Base-by-base conservation (phyloP, 2,113 vertebrate species). In the Verasper variegatus region DNA sequence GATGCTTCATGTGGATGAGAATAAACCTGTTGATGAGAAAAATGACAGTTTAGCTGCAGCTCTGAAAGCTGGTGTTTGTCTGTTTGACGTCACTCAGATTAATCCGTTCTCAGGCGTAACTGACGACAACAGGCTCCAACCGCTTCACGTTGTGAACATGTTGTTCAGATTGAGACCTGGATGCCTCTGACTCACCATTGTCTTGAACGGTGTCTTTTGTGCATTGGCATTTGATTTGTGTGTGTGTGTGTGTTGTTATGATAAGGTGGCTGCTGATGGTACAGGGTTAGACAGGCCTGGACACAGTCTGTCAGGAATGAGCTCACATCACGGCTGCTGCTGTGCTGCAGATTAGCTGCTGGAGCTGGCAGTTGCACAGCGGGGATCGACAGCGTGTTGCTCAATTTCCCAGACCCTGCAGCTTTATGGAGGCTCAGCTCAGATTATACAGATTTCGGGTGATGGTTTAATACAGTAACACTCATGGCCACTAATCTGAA, bases 221-320 rank as follows among this genome's bases (percentile, higher is more conserved):
- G 62, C 10, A 8, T 26, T 42, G 65, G 42, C 35, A 40, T 27
- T 58, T 61, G 52, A 20, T 6, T 47, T 13, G 61, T 27, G 58
- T 24, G 58, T 24, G 57, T n/a, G n/a, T 47, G 40, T 45, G 35
- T 65, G 66, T 65, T 52, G 83, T 83, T 83, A 26, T 86, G 80
- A 85, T 85, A 75, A 68, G 74, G 49, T 24, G 58, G 57, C 55
- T 21, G 61, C 66, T 69, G 77, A 69, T 68, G 72, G 64, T 57
- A 7, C 75, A 14, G 51, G 70, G 65, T 62, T 20, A 74, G 77
- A 77, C 86, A 86, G 81, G 90, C 57, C 73, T 58, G 63, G 75
- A 84, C 85, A 86, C 74, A 76, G 66, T 27, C 73, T 64, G 61
- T 27, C 72, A 72, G 77, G 79, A 81, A 83, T 63, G 73, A 80